Conservation (phyloP, 2,888 invertebrate genomes). For the Oscheius myriophilus region DNA sequence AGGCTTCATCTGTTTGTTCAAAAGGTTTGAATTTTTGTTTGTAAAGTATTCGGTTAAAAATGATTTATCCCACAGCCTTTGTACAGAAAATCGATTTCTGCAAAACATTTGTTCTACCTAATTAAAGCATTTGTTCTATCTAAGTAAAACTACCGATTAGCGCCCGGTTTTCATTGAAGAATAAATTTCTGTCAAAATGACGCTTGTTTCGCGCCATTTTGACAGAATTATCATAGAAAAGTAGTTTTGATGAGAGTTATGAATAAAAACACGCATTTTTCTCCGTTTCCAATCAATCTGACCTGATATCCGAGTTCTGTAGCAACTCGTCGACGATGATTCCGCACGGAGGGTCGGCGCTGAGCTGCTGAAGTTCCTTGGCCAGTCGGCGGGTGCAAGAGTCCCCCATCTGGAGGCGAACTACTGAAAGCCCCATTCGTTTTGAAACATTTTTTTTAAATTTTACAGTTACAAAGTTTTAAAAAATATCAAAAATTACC, state of each 20-base stretch:
- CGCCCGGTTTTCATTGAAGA: too few relatives aligned
- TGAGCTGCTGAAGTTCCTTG: slow-evolving; percentile 67
- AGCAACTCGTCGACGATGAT: slow-evolving; percentile 55
- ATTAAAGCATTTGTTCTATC: too few relatives aligned
- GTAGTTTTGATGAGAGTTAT: too few relatives aligned
- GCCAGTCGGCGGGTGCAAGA: slow-evolving; percentile 50
- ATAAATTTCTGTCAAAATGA: background rate
- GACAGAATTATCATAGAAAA: too few relatives aligned
- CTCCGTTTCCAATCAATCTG: slow-evolving; percentile 5
- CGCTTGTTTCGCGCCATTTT: too few relatives aligned
- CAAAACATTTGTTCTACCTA: too few relatives aligned
- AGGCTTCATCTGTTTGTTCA: too few relatives aligned
- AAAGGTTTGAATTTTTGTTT: too few relatives aligned
- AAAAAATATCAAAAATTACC: background rate
- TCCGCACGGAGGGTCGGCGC: slow-evolving; percentile 67
- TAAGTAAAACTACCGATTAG: too few relatives aligned
- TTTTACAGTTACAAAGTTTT: background rate
- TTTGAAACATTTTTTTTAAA: background rate
- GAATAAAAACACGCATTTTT: background rate
- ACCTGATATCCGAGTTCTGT: slow-evolving; percentile 44
- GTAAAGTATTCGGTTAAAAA: too few relatives aligned
- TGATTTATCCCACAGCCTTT: too few relatives aligned
- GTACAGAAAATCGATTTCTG: too few relatives aligned
- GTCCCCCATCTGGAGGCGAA: slow-evolving; percentile 39
- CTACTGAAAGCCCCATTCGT: background rate